Conservation (phyloP, 2,113 vertebrate species). For the Tragelaphus imberbis region DNA sequence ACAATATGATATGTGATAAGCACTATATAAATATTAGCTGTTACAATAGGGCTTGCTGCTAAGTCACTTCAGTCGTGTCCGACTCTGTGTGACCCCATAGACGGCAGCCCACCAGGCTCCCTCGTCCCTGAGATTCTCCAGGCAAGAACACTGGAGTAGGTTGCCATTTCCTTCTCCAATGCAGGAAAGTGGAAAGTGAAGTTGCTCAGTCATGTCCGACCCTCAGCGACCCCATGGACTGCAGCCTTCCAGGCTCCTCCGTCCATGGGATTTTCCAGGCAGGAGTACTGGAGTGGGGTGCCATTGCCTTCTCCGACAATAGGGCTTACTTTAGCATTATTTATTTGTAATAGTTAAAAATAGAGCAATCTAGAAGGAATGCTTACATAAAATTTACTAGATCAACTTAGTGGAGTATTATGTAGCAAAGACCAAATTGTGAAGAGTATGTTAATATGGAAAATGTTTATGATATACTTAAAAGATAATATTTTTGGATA, state of each 20-base stretch:
- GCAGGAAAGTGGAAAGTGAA: no score
- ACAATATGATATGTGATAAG: neutral
- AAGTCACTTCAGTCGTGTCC: no score
- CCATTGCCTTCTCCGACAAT: neutral
- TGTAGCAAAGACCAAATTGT: neutral
- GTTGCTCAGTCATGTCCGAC: no score
- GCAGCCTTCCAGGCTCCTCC: no score
- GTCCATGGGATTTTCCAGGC: no score
- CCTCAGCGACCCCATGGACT: no score
- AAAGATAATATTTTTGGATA: neutral
- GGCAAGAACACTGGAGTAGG: no score
- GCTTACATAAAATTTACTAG: conserved; percentile 32
- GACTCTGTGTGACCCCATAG: no score
- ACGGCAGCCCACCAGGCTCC: no score
- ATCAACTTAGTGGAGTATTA: neutral
- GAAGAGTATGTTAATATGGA: neutral
- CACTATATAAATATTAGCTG: neutral
- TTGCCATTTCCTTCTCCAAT: no score
- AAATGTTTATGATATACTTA: conserved; percentile 3
- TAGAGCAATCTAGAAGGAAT: neutral
- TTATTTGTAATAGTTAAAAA: conserved; percentile 42
- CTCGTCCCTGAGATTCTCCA: no score
- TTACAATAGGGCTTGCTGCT: neutral
- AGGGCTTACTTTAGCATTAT: neutral
- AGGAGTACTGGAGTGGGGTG: no score